Conservation (phyloP, 2,888 invertebrate species). For the Dryadula phaetusa region DNA sequence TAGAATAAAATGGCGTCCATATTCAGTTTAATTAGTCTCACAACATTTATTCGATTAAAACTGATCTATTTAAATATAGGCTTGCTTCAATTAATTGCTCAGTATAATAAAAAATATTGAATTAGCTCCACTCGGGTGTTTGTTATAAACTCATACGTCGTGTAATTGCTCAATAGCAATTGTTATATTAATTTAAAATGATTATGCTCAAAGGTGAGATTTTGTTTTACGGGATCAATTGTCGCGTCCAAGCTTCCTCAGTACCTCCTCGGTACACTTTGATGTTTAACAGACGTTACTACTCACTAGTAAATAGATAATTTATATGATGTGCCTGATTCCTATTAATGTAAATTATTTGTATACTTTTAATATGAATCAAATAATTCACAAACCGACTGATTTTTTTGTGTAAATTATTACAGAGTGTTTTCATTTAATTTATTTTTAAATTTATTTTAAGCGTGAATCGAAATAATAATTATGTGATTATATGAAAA, state of each 20-base stretch:
- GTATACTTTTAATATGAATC: conserved; percentile 78
- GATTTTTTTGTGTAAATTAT: conserved; percentile 81
- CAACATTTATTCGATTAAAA: conserved; percentile 55
- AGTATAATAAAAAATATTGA: conserved; percentile 60
- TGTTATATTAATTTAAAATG: conserved; percentile 64
- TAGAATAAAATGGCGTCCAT: conserved; percentile 72
- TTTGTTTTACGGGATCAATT: conserved; percentile 70
- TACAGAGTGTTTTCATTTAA: conserved; percentile 81
- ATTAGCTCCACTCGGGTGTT: conserved; percentile 42
- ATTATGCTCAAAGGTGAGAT: conserved; percentile 79
- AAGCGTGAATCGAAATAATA: conserved; percentile 82
- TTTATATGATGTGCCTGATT: conserved; percentile 80
- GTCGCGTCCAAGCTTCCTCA: conserved; percentile 51
- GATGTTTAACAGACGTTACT: conserved; percentile 59
- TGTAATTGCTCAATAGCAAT: conserved; percentile 77
- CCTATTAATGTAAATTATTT: conserved; percentile 82
- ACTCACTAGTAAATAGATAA: conserved; percentile 71
- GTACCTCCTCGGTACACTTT: conserved; percentile 53
- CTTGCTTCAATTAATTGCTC: conserved; percentile 66
- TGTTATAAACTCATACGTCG: conserved; percentile 48
- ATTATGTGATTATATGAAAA: conserved; percentile 83
- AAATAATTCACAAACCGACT: conserved; percentile 81
- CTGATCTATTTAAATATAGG: conserved; percentile 64
- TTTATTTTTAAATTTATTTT: conserved; percentile 81
- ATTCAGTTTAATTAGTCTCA: conserved; percentile 58